Evolutionary conservation across 2,888 invertebrate species (phyloP).

Genomic region (Thysanoteuthis rhombus): DNA sequence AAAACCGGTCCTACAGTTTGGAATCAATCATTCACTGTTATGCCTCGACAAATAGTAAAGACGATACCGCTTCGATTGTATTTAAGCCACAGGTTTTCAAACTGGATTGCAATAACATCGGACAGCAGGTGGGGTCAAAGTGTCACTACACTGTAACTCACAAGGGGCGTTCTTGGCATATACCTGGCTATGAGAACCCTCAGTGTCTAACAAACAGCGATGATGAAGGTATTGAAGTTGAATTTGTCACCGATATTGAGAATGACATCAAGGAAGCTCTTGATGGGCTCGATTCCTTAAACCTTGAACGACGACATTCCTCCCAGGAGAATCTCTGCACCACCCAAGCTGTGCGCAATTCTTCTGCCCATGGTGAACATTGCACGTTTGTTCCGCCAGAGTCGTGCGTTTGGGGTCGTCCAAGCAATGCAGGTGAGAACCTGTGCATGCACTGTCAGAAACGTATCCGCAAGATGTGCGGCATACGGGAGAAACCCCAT

Average conservation of each 20-base stretch:
- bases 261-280: background rate
- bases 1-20: background rate
- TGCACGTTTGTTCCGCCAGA: background rate
- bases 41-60: background rate
- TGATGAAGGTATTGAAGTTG: background rate
- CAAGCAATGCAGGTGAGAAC: background rate
- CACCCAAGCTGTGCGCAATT: background rate
- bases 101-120: background rate
- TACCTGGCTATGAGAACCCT: background rate
- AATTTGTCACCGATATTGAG: background rate
- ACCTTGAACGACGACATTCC: background rate
- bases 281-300: background rate
- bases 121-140: background rate
- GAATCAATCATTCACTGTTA: background rate
- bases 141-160: background rate
- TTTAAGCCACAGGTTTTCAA: background rate
- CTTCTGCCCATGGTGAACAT: background rate
- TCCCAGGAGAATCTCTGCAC: background rate
- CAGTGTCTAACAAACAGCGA: background rate
- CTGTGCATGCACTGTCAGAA: background rate
- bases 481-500: background rate
- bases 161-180: background rate
- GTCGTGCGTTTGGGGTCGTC: background rate
- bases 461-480: background rate
- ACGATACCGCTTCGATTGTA: background rate